Evolutionary conservation across 2,113 vertebrate genomes (phyloP).

Genomic region (Piaya cayana): DNA sequence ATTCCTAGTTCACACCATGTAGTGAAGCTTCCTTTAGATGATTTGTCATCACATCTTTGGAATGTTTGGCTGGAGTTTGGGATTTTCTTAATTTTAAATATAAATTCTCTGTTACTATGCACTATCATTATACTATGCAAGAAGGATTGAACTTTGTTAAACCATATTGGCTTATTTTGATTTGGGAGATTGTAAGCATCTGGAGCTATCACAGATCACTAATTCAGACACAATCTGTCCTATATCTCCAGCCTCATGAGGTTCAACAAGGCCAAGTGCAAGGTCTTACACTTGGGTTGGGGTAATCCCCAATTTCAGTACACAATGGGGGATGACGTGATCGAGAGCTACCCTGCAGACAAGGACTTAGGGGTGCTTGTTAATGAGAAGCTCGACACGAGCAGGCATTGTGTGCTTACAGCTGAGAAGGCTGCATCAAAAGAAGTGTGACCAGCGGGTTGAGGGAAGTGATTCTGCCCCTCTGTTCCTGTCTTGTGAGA

Average conservation of each 20-base stretch:
- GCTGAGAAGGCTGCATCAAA: too few species aligned
- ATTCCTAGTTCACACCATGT: neutral
- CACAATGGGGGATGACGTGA: too few species aligned
- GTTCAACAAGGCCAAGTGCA: too few species aligned
- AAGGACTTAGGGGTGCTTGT: too few species aligned
- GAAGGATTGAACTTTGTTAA: neutral
- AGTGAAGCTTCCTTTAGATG: neutral
- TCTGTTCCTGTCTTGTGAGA: too few species aligned
- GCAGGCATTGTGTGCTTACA: too few species aligned
- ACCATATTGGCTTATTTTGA: neutral
- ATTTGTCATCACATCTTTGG: neutral
- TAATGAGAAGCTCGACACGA: too few species aligned
- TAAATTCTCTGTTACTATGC: neutral
- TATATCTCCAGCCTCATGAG: neutral
- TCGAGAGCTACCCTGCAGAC: too few species aligned
- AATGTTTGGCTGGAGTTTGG: neutral
- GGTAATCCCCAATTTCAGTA: too few species aligned
- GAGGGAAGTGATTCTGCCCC: too few species aligned
- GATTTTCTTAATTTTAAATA: neutral
- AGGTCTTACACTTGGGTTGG: too few species aligned
- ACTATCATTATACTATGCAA: neutral
- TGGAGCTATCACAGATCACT: neutral
- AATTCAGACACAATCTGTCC: neutral
- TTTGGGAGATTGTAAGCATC: neutral
- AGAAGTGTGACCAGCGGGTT: too few species aligned